Evolutionary conservation across 2,113 vertebrate genomes (phyloP).

Genomic region (Struthidea cinerea): DNA sequence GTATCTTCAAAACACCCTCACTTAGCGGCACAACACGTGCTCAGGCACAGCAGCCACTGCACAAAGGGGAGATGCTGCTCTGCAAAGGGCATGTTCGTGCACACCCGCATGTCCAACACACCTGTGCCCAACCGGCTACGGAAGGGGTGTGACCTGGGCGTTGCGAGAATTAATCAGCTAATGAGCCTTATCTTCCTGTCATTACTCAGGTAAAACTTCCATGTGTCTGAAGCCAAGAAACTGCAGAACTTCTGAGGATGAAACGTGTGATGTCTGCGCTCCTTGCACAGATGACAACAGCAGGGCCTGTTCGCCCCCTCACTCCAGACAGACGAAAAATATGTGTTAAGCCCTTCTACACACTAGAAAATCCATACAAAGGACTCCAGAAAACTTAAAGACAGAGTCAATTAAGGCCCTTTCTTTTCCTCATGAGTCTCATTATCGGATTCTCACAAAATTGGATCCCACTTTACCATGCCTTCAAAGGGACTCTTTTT

Average conservation of each 20-base stretch:
- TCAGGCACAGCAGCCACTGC: background rate
- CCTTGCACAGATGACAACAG: background rate
- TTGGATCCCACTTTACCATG: background rate
- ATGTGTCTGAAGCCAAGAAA: background rate
- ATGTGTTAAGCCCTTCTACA: background rate
- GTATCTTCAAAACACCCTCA: background rate
- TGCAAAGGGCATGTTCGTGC: background rate
- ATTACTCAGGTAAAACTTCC: background rate
- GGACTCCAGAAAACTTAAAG: background rate
- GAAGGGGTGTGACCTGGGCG: background rate
- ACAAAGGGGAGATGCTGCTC: background rate
- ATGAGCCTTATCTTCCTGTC: conserved; percentile 38
- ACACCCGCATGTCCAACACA: background rate
- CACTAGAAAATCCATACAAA: background rate
- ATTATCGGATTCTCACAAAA: background rate
- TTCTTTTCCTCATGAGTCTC: background rate
- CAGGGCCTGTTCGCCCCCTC: background rate
- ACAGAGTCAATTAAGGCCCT: background rate
- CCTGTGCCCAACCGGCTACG: background rate
- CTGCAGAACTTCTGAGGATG: background rate
- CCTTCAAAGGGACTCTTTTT: background rate
- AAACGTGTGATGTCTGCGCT: background rate
- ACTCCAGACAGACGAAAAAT: background rate
- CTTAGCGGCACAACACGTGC: background rate
- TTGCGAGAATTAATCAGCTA: background rate